These are phyloP conservation scores for Hedychridium roseum DNA, from an alignment of 2,888 invertebrate species.

Conservation along the genomic window DNA sequence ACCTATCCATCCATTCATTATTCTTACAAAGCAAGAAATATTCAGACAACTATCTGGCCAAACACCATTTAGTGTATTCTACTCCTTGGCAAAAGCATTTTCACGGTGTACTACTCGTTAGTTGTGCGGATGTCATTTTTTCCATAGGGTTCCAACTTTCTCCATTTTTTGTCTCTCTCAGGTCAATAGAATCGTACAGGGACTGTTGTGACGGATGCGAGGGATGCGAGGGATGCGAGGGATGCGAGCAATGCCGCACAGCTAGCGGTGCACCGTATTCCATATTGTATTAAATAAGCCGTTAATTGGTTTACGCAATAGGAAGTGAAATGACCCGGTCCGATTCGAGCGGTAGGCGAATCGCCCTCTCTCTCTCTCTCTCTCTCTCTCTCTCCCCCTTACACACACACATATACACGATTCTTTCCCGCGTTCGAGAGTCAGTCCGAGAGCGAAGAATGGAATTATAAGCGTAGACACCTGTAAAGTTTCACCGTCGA, in stretches of 20 bases:
- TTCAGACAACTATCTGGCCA: too few species aligned
- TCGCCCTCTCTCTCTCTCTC: background rate
- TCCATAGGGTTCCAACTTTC: too few species aligned
- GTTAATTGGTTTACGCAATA: conserved; percentile 62
- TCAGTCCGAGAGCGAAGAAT: conserved; percentile 2
- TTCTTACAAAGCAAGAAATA: too few species aligned
- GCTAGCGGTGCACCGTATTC: background rate
- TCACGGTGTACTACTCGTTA: background rate
- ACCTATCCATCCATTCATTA: too few species aligned
- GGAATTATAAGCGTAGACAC: conserved; percentile 8
- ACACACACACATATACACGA: background rate
- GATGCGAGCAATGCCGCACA: background rate
- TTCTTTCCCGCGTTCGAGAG: background rate
- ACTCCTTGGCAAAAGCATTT: background rate
- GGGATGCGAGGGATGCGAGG: background rate
- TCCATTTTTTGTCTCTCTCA: too few species aligned
- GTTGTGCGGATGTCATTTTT: background rate
- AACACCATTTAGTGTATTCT: too few species aligned
- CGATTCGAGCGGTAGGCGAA: too few species aligned
- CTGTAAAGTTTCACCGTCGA: conserved; percentile 24
- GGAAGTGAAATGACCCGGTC: too few species aligned
- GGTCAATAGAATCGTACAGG: too few species aligned
- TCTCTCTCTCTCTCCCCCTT: background rate
- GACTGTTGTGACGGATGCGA: too few species aligned
- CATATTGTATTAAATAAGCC: conserved; percentile 62